A percentile compares a stretch with the other conserved stretches of the same genome.
phyloP scores from a whole-genome alignment of 2,113 vertebrate species.

The Struthio camelus region DNA sequence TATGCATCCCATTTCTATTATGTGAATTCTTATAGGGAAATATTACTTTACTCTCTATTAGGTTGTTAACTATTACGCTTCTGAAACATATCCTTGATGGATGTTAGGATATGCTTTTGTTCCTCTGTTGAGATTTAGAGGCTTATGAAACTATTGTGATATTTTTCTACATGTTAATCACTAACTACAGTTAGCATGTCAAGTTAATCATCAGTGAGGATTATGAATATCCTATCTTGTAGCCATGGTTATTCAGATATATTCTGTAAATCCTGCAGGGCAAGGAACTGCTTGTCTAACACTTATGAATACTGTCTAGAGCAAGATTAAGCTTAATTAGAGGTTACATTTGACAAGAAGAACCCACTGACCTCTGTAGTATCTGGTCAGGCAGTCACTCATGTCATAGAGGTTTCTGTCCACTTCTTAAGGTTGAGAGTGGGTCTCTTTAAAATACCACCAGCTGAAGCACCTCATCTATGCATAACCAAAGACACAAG shows the following conservation, averaged over 20 bases:
- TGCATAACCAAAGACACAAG: neutral
- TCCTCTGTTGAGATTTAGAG: neutral
- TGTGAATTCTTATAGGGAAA: neutral
- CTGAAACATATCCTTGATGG: neutral
- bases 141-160: neutral
- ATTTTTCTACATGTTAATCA: neutral
- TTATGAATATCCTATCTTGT: neutral
- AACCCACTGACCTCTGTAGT: neutral
- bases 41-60: neutral
- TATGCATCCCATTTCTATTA: neutral
- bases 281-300: neutral
- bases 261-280: neutral
- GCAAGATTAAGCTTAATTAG: neutral
- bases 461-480: neutral
- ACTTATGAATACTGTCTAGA: neutral
- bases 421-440: neutral
- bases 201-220: neutral
- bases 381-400: neutral
- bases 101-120: neutral
- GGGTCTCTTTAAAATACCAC: neutral
- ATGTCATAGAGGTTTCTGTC: neutral
- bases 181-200: neutral
- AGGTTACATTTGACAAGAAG: neutral
- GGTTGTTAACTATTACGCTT: neutral
- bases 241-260: neutral